A percentile compares a stretch with the other conserved stretches of the same genome.
These are phyloP conservation scores for Archegozetes longisetosus DNA, from an alignment of 1,140 invertebrate genomes.

Conservation along the genomic window DNA sequence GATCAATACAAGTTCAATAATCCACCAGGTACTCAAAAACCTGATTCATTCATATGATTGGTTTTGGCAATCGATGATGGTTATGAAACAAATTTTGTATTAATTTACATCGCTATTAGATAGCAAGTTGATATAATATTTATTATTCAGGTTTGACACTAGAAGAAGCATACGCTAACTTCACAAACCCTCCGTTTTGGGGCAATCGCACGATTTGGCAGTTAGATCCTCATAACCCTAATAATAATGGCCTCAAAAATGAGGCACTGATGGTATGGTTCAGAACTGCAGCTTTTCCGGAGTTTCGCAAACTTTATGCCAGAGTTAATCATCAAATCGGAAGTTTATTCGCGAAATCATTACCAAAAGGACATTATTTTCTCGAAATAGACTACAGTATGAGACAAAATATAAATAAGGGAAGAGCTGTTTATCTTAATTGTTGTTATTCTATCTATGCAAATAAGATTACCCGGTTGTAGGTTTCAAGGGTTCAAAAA, in stretches of 20 bases:
- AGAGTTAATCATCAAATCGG: neutral
- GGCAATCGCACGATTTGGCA: slow-evolving; percentile 41
- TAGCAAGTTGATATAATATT: neutral
- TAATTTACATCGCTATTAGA: no score
- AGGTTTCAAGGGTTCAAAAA: slow-evolving; percentile 72
- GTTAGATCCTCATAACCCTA: slow-evolving; percentile 47
- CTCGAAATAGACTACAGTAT: slow-evolving; percentile 27
- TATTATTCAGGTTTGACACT: neutral
- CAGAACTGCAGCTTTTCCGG: slow-evolving; percentile 86
- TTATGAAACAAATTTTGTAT: no score
- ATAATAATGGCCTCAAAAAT: slow-evolving; percentile 84
- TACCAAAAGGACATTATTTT: slow-evolving; percentile 19
- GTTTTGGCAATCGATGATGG: no score
- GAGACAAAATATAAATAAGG: slow-evolving; percentile 3
- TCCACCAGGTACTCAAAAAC: slow-evolving; percentile 32
- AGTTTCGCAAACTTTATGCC: slow-evolving; percentile 63
- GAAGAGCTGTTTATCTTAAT: neutral
- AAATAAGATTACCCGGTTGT: slow-evolving; percentile 70
- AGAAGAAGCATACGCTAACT: slow-evolving; percentile 31
- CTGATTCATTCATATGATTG: neutral
- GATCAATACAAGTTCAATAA: slow-evolving; percentile 89
- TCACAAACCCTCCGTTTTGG: slow-evolving; percentile 47
- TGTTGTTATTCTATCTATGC: slow-evolving; percentile 2
- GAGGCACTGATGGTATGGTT: slow-evolving; percentile 95
- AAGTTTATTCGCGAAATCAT: slow-evolving; percentile 23